Evolutionary conservation across 2,797 vertebrate species (phyloP), one percentile per base, ranked within the genome.

Genomic region (Macrochelys suwanniensis): DNA sequence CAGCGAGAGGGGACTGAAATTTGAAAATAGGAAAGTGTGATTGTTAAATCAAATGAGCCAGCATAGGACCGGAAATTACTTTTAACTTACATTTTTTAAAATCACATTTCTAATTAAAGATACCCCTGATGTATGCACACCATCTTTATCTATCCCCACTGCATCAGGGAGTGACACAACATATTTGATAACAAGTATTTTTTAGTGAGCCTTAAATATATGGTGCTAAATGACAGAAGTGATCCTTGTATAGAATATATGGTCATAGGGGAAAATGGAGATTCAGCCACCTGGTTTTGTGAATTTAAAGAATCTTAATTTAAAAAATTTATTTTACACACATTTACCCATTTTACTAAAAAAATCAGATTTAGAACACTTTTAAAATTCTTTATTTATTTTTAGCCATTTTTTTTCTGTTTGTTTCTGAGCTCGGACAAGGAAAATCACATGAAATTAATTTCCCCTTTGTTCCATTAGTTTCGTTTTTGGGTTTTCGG

Each of bases 401-500:
- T 94, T 89, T 84, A 89, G 88, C 89, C 95, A 96, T 97, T 97
- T 91, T 96, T 97, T 97, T 97, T 95, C 96, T 96, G 96, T 97
- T 97, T 97, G 95, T 97, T 97, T 97, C 97, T 94, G 95, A 92
- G 94, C 92, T 97, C 96, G 95, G 96, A 90, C 95, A 96, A 95
- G 95, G 96, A 97, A 96, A 93, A 93, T 95, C 95, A 96, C 95
- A 96, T 94, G 23, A 42, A 97, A 97, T 96, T 96, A 97, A 96
- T 97, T 96, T 93, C 37, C 95, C 94, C 94, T 97, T 95, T 97
- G 94, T 97, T 97, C 96, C 96, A 94, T 95, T 84, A 87, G 93
- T 94, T 97, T 97, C 96, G 96, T 96, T 97, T 97, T 96, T 97
- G 95, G 84, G 96, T 97, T 97, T 97, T 97, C 96, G 94, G 85